Base-by-base conservation (phyloP, 2,113 vertebrate genomes). In the Psittacus erithacus region DNA sequence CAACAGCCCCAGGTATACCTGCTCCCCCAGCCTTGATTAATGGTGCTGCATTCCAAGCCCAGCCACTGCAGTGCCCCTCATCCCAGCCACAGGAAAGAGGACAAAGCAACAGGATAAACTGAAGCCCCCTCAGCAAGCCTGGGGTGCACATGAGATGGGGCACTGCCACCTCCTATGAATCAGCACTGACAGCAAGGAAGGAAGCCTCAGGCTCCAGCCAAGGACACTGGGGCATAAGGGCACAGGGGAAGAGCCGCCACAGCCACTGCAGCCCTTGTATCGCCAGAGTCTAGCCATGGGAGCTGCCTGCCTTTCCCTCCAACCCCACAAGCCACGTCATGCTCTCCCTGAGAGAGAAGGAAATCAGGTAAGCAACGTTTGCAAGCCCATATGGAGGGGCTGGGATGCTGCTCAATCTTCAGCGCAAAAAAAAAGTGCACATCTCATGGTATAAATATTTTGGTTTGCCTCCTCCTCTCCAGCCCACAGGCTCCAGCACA, bases 361-460 rank as follows among this genome's bases (percentile, higher is more conserved):
- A 8, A 78, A 93, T 88, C 90, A 95, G 90, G 95, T 95, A 86
- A 96, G 80, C 43, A 3, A 28, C 2, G 47, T 92, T 83, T 83
- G 64, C 29, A 13, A 67, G 71, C 77, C 91, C 93, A 88, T 92
- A 92, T 86, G 82, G 95, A 94, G 55, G 69, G 85, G 76, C 78
- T 94, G 92, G 86, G 88, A 91, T 25, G 88, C 81, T 96, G 90
- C 96, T 92, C 96, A 96, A 96, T 92, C 90, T 96, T 92, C 86
- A 90, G 71, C 92, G 70, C 46, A 9, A 53, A 95, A 86, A 96
- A 95, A 84, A 94, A 95, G 78, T 83, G 86, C 88, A 80, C 88
- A 94, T 87, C 91, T 92, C 10, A 28, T 23, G 80, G 73, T 85
- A 91, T 91, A 96, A 97, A 97, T 96, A 96, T 97, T 97, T 93